phyloP scores from a whole-genome alignment of 2,888 invertebrate genomes.

The Pyrocoelia pectoralis region DNA sequence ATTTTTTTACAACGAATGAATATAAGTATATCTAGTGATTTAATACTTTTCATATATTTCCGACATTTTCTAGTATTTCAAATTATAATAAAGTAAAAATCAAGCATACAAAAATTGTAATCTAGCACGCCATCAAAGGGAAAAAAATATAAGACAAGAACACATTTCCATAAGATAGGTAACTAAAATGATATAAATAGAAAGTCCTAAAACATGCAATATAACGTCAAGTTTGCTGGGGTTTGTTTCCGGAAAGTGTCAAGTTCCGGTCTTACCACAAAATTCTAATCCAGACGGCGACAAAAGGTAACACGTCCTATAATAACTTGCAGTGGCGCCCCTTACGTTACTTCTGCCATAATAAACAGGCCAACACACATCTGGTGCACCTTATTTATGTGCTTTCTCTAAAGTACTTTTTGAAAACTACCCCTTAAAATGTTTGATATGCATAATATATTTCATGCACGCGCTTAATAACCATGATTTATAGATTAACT shows the following conservation, averaged over 20 bases:
- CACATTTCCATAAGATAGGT: not conserved
- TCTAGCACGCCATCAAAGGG: not conserved
- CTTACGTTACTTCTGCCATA: conserved; percentile 37
- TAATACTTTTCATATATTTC: no score
- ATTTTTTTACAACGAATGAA: no score
- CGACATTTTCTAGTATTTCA: not conserved
- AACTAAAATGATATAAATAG: conserved; percentile 20
- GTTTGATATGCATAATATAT: conserved; percentile 30
- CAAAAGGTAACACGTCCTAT: conserved; percentile 36
- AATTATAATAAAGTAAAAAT: not conserved
- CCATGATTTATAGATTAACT: conserved; percentile 19
- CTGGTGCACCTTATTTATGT: conserved; percentile 38
- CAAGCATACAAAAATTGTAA: not conserved
- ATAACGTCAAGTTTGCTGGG: conserved; percentile 38
- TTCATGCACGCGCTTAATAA: conserved; percentile 18
- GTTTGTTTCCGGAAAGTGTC: conserved; percentile 43
- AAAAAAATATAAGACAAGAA: not conserved
- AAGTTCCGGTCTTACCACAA: conserved; percentile 44
- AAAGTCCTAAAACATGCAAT: conserved; percentile 37
- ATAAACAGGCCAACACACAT: conserved; percentile 38
- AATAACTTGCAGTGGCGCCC: conserved; percentile 38
- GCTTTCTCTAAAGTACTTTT: conserved; percentile 32
- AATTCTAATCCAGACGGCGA: conserved; percentile 44
- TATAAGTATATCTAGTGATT: no score
- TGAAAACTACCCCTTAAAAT: conserved; percentile 31